Evolutionary conservation across 2,888 invertebrate species (phyloP), one percentile per base, ranked within the genome.

Genomic region (Apantesis nais): DNA sequence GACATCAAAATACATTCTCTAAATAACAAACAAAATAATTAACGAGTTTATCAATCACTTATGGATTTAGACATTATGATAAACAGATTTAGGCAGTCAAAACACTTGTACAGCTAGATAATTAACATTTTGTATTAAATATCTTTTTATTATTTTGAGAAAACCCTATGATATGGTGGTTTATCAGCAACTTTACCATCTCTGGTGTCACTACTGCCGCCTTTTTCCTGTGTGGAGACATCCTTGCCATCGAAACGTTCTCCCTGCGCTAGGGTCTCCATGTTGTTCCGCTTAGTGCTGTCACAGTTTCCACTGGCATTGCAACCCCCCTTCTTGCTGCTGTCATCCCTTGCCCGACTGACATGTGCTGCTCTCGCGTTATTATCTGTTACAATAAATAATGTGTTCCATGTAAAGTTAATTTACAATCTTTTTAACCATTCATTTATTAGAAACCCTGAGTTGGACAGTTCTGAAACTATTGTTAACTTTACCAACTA

Each of bases 251-350:
- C 94, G 81, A 90, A 90, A 82, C 90, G 91, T 83, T 95, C 93
- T 79, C 89, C 92, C 89, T 91, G 90, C 82, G 93, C 91, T 93
- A 93, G 92, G 93, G 92, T 83, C 82, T 94, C 94, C 94, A 94
- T 94, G 87, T 89, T 93, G 86, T 80, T 88, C 83, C 91, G 88
- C 87, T 94, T 94, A 83, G 84, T 87, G 78, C 82, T 83, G 75
- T 93, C 91, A 76, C 89, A 87, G 83, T 85, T 87, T 78, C 85
- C 83, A 90, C 89, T 92, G 79, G 92, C 93, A 93, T 93, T 91
- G 88, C 92, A 84, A 85, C 89, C 88, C 82, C 89, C 88, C 82
- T 93, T 93, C 88, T 92, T 94, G 87, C 81, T 68, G 87, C 89
- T 92, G 90, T 94, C 94, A 93, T 94, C 93, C 93, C 95, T 94